Evolutionary conservation across 2,797 vertebrate genomes (phyloP).

Genomic region (Centroberyx gerrardi): DNA sequence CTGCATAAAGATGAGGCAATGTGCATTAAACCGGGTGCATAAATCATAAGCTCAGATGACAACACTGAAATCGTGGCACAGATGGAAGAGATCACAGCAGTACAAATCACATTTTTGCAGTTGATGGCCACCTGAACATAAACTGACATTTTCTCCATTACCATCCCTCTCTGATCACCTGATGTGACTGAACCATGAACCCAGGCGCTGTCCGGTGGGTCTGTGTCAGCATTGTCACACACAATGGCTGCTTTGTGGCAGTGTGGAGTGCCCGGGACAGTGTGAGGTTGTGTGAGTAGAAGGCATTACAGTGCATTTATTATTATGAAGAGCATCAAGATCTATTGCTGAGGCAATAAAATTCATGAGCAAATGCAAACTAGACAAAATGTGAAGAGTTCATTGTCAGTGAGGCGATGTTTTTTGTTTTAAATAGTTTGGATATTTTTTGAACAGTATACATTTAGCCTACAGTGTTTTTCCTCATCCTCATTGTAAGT

Average conservation of each 20-base stretch:
- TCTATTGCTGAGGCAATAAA: too few species aligned
- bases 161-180: neutral
- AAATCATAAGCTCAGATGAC: neutral
- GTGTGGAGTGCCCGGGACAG: neutral
- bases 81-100: neutral
- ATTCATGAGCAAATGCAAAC: too few species aligned
- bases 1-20: neutral
- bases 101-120: slow-evolving; percentile 5
- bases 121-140: slow-evolving; percentile 13
- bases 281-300: neutral
- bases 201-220: neutral
- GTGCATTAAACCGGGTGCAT: neutral
- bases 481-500: too few species aligned
- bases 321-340: too few species aligned
- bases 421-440: too few species aligned
- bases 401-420: too few species aligned
- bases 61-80: slow-evolving; percentile 4
- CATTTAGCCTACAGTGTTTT: too few species aligned
- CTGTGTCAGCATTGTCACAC: too few species aligned
- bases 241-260: neutral
- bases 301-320: too few species aligned
- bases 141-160: neutral
- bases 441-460: too few species aligned
- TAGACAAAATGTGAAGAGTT: too few species aligned
- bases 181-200: neutral